Base-by-base conservation (phyloP, 2,797 vertebrate species). In the Glyptemys insculpta region DNA sequence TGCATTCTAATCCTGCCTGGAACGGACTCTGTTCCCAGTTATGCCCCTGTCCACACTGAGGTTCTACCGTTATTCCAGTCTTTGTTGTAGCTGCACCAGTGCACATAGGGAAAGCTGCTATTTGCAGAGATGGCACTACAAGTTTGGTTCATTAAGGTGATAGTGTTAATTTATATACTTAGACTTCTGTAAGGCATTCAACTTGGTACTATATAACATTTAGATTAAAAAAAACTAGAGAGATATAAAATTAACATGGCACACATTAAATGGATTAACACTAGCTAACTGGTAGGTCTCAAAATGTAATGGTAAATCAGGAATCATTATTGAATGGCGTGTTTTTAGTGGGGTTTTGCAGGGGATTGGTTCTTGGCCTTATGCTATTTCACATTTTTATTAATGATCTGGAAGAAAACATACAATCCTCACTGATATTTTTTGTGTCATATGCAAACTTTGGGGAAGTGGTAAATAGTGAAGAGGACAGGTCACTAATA, bases 41-140 rank as follows among this genome's bases (percentile, higher is more conserved):
- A 68, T 86, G 23, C 93, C 65, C 54, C 18, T 96, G 91, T 95
- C 85, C 95, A 23, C 79, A 79, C 59, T 91, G 95, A 85, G 90
- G 90, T 94, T 37, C 19, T 78, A 89, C 81, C 76, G 1, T 90
- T 50, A 93, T 95, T 92, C 92, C 88, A 92, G 11, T 18, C 86
- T 31, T 89, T 5, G 0, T 79, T 68, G 11, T 52, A 49, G 0
- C n/a, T 88, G 85, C 87, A 34, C 34, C 90, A 62, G 11, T 91
- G n/a, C 78, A 50, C 94, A 93, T 93, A 91, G 8, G 2, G 37
- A 89, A 91, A 92, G 16, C 5, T 84, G 52, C 27, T 7, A 84
- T 86, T 29, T 57, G 47, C 4, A 79, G 56, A 81, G 92, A 62
- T 44, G 7, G 12, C 4, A 16, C 25, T 41, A 87, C n/a, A n/a